Evolutionary conservation across 2,888 invertebrate genomes (phyloP).

Genomic region (Griposia aprilina): DNA sequence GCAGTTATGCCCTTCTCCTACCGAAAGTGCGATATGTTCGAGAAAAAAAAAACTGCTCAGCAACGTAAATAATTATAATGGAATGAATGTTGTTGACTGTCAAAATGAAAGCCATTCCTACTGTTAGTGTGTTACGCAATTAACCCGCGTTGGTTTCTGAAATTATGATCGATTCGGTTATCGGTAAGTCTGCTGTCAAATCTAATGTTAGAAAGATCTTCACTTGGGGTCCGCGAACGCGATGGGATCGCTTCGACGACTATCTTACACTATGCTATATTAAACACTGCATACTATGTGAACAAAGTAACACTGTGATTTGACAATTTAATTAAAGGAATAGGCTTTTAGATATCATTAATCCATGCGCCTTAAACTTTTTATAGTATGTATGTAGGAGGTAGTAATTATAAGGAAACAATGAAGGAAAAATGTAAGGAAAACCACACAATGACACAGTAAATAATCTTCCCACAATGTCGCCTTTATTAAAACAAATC

Average conservation of each 20-base stretch:
- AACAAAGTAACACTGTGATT: background rate
- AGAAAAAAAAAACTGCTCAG: too few relatives aligned
- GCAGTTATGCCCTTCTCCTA: too few relatives aligned
- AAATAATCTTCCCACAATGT: background rate
- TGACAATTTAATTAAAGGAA: background rate
- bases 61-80: too few relatives aligned
- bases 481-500: slow-evolving; percentile 4
- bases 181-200: background rate
- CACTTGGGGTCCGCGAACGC: too few relatives aligned
- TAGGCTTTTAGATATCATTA: too few relatives aligned
- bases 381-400: background rate
- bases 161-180: background rate
- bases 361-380: background rate
- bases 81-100: too few relatives aligned
- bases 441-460: slow-evolving; percentile 39
- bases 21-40: too few relatives aligned
- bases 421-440: slow-evolving; percentile 45
- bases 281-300: background rate
- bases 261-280: background rate
- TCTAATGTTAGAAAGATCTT: background rate
- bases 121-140: too few relatives aligned
- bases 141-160: too few relatives aligned
- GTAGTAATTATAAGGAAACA: slow-evolving; percentile 22
- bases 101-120: too few relatives aligned
- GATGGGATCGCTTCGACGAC: background rate